A percentile compares a stretch with the other conserved stretches of the same genome.
These are phyloP conservation scores for Spea bombifrons DNA, from an alignment of 2,113 vertebrate genomes.

Conservation along the genomic window DNA sequence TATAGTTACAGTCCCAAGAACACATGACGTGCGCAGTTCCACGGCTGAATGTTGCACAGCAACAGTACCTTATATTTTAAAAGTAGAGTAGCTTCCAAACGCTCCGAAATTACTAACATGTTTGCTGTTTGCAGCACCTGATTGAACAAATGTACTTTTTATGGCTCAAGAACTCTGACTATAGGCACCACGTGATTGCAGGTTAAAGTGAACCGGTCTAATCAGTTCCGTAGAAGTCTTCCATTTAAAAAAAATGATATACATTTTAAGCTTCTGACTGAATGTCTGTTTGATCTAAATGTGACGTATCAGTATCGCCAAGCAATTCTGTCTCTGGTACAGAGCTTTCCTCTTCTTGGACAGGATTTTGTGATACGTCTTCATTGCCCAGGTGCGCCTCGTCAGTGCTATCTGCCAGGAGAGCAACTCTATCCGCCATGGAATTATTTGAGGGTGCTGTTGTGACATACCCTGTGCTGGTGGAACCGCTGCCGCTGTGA, in stretches of 20 bases:
- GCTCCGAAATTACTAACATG: conserved; percentile 42
- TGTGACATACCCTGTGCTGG: conserved; percentile 93
- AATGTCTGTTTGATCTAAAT: conserved; percentile 71
- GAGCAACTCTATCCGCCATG: conserved; percentile 74
- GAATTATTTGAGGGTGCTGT: conserved; percentile 85
- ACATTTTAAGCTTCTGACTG: conserved; percentile 72
- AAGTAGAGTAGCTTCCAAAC: conserved; percentile 58
- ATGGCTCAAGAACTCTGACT: conserved; percentile 26
- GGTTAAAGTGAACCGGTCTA: conserved; percentile 2
- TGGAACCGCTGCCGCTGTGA: conserved; percentile 93
- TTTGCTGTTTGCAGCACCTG: conserved; percentile 24
- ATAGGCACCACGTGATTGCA: conserved; percentile 34
- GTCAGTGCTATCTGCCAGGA: conserved; percentile 70
- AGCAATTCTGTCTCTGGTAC: conserved; percentile 89
- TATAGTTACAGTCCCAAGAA: conserved; percentile 53
- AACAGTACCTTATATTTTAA: conserved; percentile 56
- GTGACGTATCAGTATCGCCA: conserved; percentile 79
- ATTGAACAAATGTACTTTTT: conserved; percentile 20
- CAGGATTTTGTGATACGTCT: conserved; percentile 67
- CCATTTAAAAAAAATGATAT: neutral
- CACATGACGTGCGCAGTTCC: conserved; percentile 63
- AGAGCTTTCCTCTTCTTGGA: conserved; percentile 71
- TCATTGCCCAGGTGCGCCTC: conserved; percentile 67
- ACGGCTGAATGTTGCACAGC: conserved; percentile 60
- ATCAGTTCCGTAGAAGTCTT: conserved; percentile 33